Conservation (phyloP, 2,888 invertebrate genomes). For the Oligia strigilis region DNA sequence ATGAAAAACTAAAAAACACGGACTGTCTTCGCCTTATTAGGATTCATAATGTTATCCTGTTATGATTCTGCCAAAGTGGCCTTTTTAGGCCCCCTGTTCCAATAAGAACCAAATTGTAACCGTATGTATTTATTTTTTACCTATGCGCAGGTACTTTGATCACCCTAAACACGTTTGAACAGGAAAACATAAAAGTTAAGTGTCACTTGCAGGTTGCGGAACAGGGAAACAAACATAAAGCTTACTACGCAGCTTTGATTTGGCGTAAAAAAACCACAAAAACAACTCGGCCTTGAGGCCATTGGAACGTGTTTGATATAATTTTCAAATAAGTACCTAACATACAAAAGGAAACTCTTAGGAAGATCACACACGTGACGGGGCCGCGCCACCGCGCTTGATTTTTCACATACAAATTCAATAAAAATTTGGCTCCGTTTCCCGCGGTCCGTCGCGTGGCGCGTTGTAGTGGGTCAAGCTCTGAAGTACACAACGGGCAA, state of each 20-base stretch:
- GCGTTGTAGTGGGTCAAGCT: background rate
- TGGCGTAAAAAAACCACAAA: background rate
- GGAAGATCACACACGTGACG: background rate
- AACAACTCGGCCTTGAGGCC: background rate
- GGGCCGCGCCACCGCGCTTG: background rate
- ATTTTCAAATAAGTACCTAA: background rate
- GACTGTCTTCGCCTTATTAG: too few species aligned
- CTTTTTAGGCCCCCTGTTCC: too few species aligned
- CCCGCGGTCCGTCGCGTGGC: background rate
- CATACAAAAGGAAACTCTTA: background rate
- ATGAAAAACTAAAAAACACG: too few species aligned
- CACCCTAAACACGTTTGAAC: conserved; percentile 25
- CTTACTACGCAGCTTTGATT: conserved; percentile 3
- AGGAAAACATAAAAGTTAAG: conserved; percentile 35
- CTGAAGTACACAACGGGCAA: background rate
- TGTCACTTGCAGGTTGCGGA: conserved; percentile 26
- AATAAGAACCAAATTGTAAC: background rate
- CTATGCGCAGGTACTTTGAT: conserved; percentile 27
- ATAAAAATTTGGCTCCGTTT: background rate
- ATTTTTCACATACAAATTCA: background rate
- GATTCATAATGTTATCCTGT: too few species aligned
- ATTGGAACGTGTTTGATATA: background rate
- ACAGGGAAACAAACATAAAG: background rate
- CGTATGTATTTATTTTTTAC: conserved; percentile 7
- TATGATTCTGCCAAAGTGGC: too few species aligned